Conservation (phyloP, 2,888 invertebrate genomes). For the Pemphredon lugubris region DNA sequence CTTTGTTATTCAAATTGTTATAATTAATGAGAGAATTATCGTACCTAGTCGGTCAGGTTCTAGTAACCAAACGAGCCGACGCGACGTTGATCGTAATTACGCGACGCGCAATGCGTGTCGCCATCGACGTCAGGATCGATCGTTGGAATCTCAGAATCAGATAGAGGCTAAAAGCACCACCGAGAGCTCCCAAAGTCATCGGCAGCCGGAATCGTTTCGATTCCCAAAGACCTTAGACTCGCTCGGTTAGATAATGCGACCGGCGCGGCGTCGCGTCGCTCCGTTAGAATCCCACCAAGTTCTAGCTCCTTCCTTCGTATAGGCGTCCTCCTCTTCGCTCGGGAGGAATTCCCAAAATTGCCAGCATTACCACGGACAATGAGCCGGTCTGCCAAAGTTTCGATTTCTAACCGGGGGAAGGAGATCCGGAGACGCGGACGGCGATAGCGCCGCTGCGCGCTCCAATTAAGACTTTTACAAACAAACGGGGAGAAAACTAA, state of each 20-base stretch:
- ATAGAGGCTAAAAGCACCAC: slow-evolving; percentile 54
- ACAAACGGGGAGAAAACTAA: slow-evolving; percentile 3
- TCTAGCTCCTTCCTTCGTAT: slow-evolving; percentile 49
- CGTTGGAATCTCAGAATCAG: slow-evolving; percentile 41
- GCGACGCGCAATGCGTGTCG: too few relatives aligned
- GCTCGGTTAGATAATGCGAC: slow-evolving; percentile 72
- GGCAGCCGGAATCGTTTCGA: slow-evolving; percentile 56
- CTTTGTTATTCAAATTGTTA: too few relatives aligned
- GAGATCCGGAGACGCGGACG: slow-evolving; percentile 1
- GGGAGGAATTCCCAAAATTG: slow-evolving; percentile 67
- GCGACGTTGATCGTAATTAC: too few relatives aligned
- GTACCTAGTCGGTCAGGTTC: too few relatives aligned
- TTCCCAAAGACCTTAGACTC: slow-evolving; percentile 56
- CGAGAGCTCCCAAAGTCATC: slow-evolving; percentile 49
- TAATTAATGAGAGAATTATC: background rate
- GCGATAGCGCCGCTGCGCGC: slow-evolving; percentile 1
- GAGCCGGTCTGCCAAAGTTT: slow-evolving; percentile 51
- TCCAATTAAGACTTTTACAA: slow-evolving; percentile 24
- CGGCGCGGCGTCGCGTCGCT: slow-evolving; percentile 62
- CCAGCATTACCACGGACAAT: slow-evolving; percentile 64
- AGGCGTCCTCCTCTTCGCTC: slow-evolving; percentile 34
- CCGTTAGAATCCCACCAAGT: slow-evolving; percentile 57
- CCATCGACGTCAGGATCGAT: too few relatives aligned
- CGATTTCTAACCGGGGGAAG: slow-evolving; percentile 41
- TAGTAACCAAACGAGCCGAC: too few relatives aligned